These are phyloP conservation scores for Falco berigora DNA, from an alignment of 2,797 vertebrate species.

Conservation along the genomic window DNA sequence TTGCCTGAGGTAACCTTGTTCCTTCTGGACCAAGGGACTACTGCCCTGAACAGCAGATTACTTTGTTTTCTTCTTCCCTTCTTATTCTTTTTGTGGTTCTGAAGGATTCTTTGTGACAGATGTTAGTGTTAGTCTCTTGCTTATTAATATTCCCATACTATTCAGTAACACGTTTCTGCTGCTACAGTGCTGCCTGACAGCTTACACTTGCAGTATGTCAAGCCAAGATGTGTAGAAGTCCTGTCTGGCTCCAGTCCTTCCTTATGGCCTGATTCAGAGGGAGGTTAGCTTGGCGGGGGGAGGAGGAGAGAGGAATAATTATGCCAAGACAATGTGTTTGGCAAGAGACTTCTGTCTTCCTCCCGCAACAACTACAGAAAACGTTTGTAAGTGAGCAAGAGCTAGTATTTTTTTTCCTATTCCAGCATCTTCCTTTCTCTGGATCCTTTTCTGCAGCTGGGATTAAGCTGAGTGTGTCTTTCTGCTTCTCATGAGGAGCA, in stretches of 20 bases:
- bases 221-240: conserved; percentile 48
- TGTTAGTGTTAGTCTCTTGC: conserved; percentile 21
- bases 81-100: neutral
- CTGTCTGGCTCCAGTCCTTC: conserved; percentile 38
- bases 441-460: neutral
- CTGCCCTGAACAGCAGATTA: neutral
- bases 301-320: conserved; percentile 8
- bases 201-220: neutral
- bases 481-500: conserved; percentile 23
- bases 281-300: neutral
- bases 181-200: conserved; percentile 27
- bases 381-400: neutral
- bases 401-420: neutral
- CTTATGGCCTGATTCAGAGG: conserved; percentile 41
- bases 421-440: neutral
- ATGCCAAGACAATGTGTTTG: conserved; percentile 19
- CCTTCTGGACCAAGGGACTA: neutral
- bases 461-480: neutral
- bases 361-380: neutral
- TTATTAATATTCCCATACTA: conserved; percentile 45
- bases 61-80: neutral
- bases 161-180: neutral
- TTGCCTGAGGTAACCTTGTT: neutral
- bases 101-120: neutral
- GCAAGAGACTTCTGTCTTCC: conserved; percentile 11